phyloP scores from a whole-genome alignment of 1,140 invertebrate species.

The Panagrolaimus sp. region DNA sequence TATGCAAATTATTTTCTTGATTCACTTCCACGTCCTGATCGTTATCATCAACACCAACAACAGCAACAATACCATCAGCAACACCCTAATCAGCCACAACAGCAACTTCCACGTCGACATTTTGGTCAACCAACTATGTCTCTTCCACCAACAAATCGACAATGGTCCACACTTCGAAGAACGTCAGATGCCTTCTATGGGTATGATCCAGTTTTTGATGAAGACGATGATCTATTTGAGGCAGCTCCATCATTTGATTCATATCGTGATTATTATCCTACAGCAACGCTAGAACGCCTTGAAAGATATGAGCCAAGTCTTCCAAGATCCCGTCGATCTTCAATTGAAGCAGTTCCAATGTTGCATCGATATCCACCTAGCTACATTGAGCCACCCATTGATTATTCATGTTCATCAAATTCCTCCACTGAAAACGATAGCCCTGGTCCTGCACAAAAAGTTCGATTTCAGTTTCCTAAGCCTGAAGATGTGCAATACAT shows the following conservation, averaged over 20 bases:
- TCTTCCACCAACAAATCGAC: neutral
- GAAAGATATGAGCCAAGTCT: neutral
- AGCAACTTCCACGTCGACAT: neutral
- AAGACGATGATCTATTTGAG: neutral
- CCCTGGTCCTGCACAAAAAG: neutral
- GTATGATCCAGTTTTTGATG: neutral
- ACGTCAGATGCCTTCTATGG: neutral
- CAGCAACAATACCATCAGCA: no score
- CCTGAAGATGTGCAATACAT: slow-evolving; percentile 6
- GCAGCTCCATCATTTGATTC: neutral
- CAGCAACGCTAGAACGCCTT: neutral
- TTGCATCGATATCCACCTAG: neutral
- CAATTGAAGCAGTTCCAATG: neutral
- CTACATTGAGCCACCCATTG: neutral
- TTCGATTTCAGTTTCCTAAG: neutral
- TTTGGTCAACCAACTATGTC: neutral
- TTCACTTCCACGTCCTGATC: neutral
- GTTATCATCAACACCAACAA: neutral
- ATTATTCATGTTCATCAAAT: neutral
- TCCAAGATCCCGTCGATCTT: neutral
- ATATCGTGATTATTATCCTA: neutral
- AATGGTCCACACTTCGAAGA: neutral
- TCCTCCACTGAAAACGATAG: neutral
- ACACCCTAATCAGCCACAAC: neutral
- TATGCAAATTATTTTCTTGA: neutral